Percentiles rank a stretch among this genome's conserved stretches.
Conservation (phyloP, 92 coral and sea anemone genomes). For the Pocillopora grandis region DNA sequence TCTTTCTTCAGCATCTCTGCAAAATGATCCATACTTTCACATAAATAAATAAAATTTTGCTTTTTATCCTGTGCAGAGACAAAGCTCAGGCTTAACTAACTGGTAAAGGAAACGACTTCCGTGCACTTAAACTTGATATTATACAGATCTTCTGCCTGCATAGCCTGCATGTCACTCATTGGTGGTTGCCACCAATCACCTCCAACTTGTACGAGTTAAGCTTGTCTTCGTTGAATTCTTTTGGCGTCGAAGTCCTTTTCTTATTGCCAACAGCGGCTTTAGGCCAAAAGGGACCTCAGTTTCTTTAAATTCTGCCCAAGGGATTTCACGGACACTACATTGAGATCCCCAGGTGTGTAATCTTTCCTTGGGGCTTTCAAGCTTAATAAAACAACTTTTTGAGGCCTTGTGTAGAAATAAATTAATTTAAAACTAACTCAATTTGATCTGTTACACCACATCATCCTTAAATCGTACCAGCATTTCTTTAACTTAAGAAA, state of each 20-base stretch:
- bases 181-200: constrained; percentile 10
- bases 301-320: not conserved
- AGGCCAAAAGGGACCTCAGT: not conserved
- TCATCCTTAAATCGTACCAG: too few species aligned
- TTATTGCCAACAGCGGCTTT: constrained; percentile 10
- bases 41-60: too few species aligned
- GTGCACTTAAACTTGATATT: constrained; percentile 29
- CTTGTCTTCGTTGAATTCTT: not conserved
- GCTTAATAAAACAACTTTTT: not conserved
- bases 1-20: constrained; percentile 38
- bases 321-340: not conserved
- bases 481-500: too few species aligned
- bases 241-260: not conserved
- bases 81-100: too few species aligned
- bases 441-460: too few species aligned
- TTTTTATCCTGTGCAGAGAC: constrained; percentile 12
- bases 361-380: not conserved
- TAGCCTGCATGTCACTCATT: not conserved
- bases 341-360: not conserved
- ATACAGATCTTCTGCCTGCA: constrained; percentile 19
- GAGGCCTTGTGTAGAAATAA: not conserved
- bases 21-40: not conserved
- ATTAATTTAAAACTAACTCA: too few species aligned
- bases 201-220: not conserved
- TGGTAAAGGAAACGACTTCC: constrained; percentile 20